Base-by-base conservation (phyloP, 1,140 invertebrate genomes). In the Bombus soroeensis region DNA sequence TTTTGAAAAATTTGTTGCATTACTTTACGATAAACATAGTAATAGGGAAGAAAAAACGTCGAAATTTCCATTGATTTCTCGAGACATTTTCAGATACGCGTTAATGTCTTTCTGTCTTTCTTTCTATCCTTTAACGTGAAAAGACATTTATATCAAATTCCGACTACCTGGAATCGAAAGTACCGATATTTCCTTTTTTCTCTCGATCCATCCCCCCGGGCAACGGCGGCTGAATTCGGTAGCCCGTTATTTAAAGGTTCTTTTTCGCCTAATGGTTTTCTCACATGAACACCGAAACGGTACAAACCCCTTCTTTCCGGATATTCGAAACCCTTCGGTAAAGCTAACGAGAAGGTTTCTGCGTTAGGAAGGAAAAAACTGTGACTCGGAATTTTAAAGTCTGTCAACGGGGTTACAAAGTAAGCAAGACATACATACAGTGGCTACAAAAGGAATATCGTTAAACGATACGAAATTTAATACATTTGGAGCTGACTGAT, bases 201-300 rank as follows among this genome's bases (percentile, higher is more conserved):
- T 70, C 84, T 89, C 88, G 81, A 89, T 88, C 88, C 88, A 86
- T 88, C 91, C 91, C 88, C 89, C 90, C 81, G 86, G 32, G 62
- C 72, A 59, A 74, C 85, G 64, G 70, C 85, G 75, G 70, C 73
- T 83, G 87, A 74, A 34, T 78, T 78, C 85, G 73, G 89, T 81
- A 85, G 88, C 90, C 84, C 91, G 91, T 92, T 94, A 92, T 93
- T 94, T 92, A 90, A 92, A 90, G 88, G 91, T 87, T 90, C 91
- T 89, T 89, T 77, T 34, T 88, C 88, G 81, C 91, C 92, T 94
- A 94, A 94, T 94, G 88, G 93, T 94, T 93, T 94, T 93, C 89
- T 94, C 93, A 93, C 91, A 94, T 90, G 85, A 68, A 87, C 80
- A 39, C 66, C 70, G 79, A 75, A 81, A 90, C 90, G 91, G 92